Evolutionary conservation across 2,113 vertebrate genomes (phyloP), one percentile per base, ranked within the genome.

Genomic region (Cranoglanis bouderius): DNA sequence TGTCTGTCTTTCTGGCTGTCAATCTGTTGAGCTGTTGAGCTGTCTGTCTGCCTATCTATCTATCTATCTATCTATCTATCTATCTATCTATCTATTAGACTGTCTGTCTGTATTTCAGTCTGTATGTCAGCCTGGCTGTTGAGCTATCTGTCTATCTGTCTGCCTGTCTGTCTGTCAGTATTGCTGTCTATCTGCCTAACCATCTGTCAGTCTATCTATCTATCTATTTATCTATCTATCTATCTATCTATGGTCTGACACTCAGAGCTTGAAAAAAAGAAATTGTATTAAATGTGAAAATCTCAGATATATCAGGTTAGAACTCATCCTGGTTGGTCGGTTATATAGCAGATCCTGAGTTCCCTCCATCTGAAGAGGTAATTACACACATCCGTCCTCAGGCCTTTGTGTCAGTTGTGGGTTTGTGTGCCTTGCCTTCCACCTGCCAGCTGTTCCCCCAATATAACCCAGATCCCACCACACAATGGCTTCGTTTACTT

Each of bases 351-450:
- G 96, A 96, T 84, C 75, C 80, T 96, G 92, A 95, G 95, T 96
- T 96, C 97, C 97, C 96, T 96, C 97, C 96, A 97, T 96, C 97
- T 97, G 97, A 97, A 95, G 93, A 96, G 96, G 96, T 97, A 98
- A 98, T 98, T 97, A 97, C 97, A 97, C 92, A 94, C 95, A 97
- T 98, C 98, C 97, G 93, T 98, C 98, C 96, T 95, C 97, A 96
- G 96, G 95, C 94, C 97, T 86, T 98, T 98, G 97, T 98, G 95
- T 94, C 90, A 85, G 88, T 59, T 77, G 85, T 70, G 61, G 84
- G 65, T 67, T 70, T 85, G 53, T 70, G 61, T 75, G 51, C 90
- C 35, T 80, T n/a, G 51, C 53, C 82, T 85, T 89, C 95, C 94
- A 94, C 95, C 94, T 95, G 93, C 96, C 97, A 97, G 97, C 97